Evolutionary conservation across 2,113 vertebrate species (phyloP), one percentile per base, ranked within the genome.

Genomic region (Pedionomus torquatus): DNA sequence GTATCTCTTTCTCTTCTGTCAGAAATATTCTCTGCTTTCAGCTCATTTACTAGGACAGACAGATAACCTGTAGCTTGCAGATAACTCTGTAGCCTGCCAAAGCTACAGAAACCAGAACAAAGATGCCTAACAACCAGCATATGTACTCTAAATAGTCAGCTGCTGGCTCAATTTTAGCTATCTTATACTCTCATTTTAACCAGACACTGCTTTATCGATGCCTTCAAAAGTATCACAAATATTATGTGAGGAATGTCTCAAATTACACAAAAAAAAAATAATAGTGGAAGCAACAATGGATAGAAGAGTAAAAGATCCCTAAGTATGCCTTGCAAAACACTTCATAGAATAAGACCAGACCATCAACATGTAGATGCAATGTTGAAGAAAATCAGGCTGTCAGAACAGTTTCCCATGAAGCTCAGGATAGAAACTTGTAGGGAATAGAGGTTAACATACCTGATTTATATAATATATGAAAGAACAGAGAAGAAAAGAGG

Each of bases 211-310:
- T 16, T n/a, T 82, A 41, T 2, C 33, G 28, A 41, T 57, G 41
- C 33, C 57, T 82, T 66, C 35, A 35, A 25, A 81, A 41, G 8
- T 21, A 68, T 68, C 20, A 61, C 9, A 49, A 57, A 48, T 60
- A 10, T 20, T n/a, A 41, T 33, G 28, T 0, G 0, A 61, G 17
- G 19, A 12, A 9, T 5, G 13, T 13, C 35, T 61, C 35, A 77
- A 81, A 43, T 20, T 21, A 25, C 17, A 58, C 69, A 46, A 3
- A 48, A n/a, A 48, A n/a, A 17, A 39, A 4, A 37, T 30, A 16
- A 23, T 10, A 41, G 8, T 12, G 23, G 17, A 52, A 63, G 25
- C 10, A 44, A 11, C 16, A 35, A 77, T 0, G 1, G 37, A 41
- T 1, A 69, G 39, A 85, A 77, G 23, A 81, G 41, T 31, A 35